Evolutionary conservation across 2,888 invertebrate species (phyloP).

Genomic region (Sminthurinus aureus): DNA sequence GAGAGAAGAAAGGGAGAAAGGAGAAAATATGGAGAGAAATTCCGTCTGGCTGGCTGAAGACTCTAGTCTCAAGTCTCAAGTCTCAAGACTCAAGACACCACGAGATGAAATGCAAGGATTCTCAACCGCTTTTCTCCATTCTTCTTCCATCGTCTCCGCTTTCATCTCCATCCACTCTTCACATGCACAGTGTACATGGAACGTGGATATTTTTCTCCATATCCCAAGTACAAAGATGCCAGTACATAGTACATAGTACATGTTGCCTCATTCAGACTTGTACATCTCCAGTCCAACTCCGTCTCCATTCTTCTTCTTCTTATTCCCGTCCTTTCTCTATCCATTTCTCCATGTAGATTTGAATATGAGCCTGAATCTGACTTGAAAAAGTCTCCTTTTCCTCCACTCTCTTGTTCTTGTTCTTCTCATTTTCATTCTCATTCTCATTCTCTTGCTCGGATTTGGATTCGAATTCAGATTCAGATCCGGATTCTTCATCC

Average conservation of each 20-base stretch:
- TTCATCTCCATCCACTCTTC: not conserved
- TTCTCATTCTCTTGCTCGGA: not conserved
- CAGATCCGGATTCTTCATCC: not conserved
- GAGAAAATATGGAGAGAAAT: slow-evolving; percentile 24
- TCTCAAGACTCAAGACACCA: not conserved
- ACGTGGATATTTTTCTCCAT: no score
- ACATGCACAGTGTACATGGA: no score
- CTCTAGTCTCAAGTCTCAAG: not conserved
- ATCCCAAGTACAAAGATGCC: no score
- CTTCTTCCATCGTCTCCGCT: not conserved
- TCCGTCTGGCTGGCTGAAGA: slow-evolving; percentile 6
- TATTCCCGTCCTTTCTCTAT: no score
- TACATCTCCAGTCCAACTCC: no score
- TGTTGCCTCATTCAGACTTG: no score
- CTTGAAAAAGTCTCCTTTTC: no score
- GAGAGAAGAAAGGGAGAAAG: not conserved
- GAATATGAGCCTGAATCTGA: no score
- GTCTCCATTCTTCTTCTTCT: no score
- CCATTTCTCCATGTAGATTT: no score
- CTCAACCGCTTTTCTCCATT: not conserved
- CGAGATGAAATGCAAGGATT: slow-evolving; percentile 18
- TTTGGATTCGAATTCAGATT: not conserved
- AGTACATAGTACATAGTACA: no score
- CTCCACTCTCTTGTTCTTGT: not conserved
- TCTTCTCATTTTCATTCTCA: not conserved